Evolutionary conservation across 1,140 invertebrate species (phyloP).

Genomic region (Bombus pascuorum): DNA sequence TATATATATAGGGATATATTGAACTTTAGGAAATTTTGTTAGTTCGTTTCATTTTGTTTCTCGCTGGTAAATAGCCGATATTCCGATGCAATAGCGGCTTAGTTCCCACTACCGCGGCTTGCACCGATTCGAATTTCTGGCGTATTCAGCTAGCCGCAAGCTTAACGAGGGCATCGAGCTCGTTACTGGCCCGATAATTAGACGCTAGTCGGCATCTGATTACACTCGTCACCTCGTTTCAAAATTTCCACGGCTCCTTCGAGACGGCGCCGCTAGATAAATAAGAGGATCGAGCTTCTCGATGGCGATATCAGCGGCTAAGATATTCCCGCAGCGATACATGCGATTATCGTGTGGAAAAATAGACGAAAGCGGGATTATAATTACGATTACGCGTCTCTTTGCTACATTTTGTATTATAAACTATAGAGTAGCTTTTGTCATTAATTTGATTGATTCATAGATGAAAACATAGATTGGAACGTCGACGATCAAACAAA

Average conservation of each 20-base stretch:
- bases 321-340: no score
- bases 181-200: constrained; percentile 42
- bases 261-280: neutral
- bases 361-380: no score
- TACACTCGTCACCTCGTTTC: constrained; percentile 36
- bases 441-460: no score
- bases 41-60: neutral
- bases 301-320: neutral
- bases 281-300: neutral
- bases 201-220: constrained; percentile 26
- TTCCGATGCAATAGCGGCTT: constrained; percentile 4
- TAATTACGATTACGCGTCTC: no score
- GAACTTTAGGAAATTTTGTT: neutral
- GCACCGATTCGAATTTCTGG: neutral
- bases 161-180: constrained; percentile 44
- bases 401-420: no score
- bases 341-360: no score
- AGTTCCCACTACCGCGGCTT: neutral
- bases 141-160: constrained; percentile 20
- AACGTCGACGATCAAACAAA: neutral
- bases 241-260: constrained; percentile 22
- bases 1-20: no score
- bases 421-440: no score
- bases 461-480: no score
- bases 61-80: constrained; percentile 28